Percentiles rank a stretch among this genome's conserved stretches.
phyloP scores from a whole-genome alignment of 2,797 vertebrate genomes.

The Lutra lutra region DNA sequence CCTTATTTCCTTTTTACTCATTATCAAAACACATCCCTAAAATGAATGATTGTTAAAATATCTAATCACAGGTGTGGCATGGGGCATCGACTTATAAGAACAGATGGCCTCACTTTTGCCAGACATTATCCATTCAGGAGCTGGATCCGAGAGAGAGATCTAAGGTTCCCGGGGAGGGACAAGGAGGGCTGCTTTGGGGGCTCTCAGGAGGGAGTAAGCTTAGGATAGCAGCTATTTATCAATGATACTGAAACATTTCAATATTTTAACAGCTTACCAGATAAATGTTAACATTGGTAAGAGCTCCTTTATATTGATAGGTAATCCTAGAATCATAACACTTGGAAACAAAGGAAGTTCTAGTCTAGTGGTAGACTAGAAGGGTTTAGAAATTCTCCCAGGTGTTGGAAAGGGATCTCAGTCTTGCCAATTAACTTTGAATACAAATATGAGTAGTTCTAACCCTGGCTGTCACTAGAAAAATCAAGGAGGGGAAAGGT shows the following conservation, averaged over 20 bases:
- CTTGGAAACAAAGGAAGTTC: background rate
- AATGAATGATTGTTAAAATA: background rate
- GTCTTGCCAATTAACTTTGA: background rate
- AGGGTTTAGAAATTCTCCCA: background rate
- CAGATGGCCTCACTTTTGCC: background rate
- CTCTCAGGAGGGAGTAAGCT: background rate
- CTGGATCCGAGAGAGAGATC: background rate
- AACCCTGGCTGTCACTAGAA: background rate
- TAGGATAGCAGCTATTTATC: background rate
- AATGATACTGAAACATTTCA: background rate
- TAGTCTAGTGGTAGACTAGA: background rate
- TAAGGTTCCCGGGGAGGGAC: background rate
- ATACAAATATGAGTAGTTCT: background rate
- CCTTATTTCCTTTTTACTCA: background rate
- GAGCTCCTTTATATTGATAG: conserved; percentile 7
- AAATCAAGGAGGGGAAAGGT: background rate
- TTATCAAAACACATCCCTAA: background rate
- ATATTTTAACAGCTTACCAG: background rate
- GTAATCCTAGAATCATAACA: background rate
- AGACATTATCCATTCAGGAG: background rate
- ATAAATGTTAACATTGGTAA: background rate
- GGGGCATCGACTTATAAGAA: background rate
- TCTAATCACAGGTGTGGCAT: background rate
- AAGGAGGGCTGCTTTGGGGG: background rate
- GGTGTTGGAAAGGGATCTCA: background rate